A percentile compares a stretch with the other conserved stretches of the same genome.
These are phyloP conservation scores for Epinephelus fuscoguttatus DNA, from an alignment of 2,113 vertebrate species.

Conservation along the genomic window DNA sequence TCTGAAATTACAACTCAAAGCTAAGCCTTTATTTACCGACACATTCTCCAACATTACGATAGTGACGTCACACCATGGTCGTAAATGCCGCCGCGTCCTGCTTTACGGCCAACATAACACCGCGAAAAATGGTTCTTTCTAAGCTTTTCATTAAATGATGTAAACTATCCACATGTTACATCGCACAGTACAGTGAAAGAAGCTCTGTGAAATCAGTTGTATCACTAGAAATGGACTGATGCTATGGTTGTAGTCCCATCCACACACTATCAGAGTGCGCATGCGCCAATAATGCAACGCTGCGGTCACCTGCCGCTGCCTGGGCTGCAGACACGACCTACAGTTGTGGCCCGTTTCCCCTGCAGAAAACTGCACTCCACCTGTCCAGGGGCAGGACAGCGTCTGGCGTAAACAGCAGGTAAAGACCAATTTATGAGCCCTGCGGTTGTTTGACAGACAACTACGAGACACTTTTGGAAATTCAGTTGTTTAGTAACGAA, in stretches of 20 bases:
- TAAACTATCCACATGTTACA: neutral
- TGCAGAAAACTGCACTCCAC: slow-evolving; percentile 14
- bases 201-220: neutral
- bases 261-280: slow-evolving; percentile 14
- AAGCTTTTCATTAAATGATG: neutral
- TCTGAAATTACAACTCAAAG: neutral
- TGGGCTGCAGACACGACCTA: slow-evolving; percentile 67
- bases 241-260: neutral
- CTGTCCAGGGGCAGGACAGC: slow-evolving; percentile 35
- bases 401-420: slow-evolving; percentile 51
- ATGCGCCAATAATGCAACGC: slow-evolving; percentile 22
- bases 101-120: slow-evolving; percentile 55
- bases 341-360: slow-evolving; percentile 31
- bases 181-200: neutral
- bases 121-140: neutral
- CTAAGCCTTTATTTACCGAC: slow-evolving; percentile 40
- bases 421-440: slow-evolving; percentile 27
- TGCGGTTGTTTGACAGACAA: neutral
- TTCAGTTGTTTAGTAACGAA: neutral
- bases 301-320: slow-evolving; percentile 52
- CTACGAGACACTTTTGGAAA: neutral
- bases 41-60: neutral
- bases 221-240: too few relatives aligned
- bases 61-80: slow-evolving; percentile 36
- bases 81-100: slow-evolving; percentile 13